These are phyloP conservation scores for Lacanobia oleracea DNA, from an alignment of 2,888 invertebrate species.

Conservation along the genomic window DNA sequence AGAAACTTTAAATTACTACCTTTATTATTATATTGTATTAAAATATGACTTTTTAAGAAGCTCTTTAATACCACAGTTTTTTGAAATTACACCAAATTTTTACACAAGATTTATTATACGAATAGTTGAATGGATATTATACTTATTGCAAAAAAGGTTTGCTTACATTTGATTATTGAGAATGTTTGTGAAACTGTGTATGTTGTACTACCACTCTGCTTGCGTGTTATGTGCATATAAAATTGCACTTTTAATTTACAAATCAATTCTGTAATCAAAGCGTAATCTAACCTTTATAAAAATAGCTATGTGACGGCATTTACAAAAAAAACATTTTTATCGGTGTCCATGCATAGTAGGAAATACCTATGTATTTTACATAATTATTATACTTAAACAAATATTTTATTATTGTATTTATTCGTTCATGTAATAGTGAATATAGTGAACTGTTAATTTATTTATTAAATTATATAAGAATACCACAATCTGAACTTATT, in stretches of 20 bases:
- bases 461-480: slow-evolving; percentile 65
- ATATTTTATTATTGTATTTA: slow-evolving; percentile 64
- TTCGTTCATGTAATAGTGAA: slow-evolving; percentile 60
- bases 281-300: slow-evolving; percentile 24
- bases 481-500: slow-evolving; percentile 15
- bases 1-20: slow-evolving; percentile 15
- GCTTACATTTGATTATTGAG: slow-evolving; percentile 36
- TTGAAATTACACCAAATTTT: slow-evolving; percentile 17
- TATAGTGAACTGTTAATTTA: slow-evolving; percentile 68
- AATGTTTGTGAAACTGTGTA: slow-evolving; percentile 4
- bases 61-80: slow-evolving; percentile 30
- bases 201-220: not conserved
- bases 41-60: slow-evolving; percentile 34
- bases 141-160: slow-evolving; percentile 20
- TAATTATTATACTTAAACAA: slow-evolving; percentile 51
- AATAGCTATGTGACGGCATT: slow-evolving; percentile 36
- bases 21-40: slow-evolving; percentile 23
- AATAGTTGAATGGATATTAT: slow-evolving; percentile 38
- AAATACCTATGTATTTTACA: slow-evolving; percentile 57
- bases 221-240: slow-evolving; percentile 10
- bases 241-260: slow-evolving; percentile 11
- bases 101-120: slow-evolving; percentile 46
- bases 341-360: slow-evolving; percentile 51
- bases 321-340: slow-evolving; percentile 41
- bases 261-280: slow-evolving; percentile 26